Evolutionary conservation across 2,888 invertebrate species (phyloP).

Genomic region (Metacarcinus magister): DNA sequence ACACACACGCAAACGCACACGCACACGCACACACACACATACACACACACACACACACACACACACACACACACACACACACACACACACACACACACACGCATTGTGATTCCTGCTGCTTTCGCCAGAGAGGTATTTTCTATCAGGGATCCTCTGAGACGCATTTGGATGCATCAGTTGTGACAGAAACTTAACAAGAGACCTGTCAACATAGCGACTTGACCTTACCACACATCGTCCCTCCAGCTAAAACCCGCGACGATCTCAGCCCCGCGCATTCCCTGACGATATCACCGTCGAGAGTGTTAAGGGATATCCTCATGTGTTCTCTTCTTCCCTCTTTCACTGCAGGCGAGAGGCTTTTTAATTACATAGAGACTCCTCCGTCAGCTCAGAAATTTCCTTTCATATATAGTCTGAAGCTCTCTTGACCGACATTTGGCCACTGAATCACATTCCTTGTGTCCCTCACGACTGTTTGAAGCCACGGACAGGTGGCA

Average conservation of each 20-base stretch:
- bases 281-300: neutral
- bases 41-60: neutral
- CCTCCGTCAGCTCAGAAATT: neutral
- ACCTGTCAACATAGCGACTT: neutral
- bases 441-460: neutral
- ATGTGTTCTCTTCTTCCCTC: neutral
- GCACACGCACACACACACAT: constrained; percentile 39
- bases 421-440: neutral
- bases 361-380: neutral
- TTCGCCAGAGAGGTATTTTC: neutral
- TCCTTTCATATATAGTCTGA: neutral
- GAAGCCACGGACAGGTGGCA: constrained; percentile 26
- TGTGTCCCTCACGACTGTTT: neutral
- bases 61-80: too few species aligned
- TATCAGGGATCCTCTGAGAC: neutral
- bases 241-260: neutral
- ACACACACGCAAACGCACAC: constrained; percentile 42
- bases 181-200: neutral
- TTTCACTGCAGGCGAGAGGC: neutral
- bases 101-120: neutral
- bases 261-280: neutral
- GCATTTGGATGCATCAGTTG: neutral
- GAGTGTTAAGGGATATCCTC: neutral
- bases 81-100: too few species aligned
- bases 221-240: neutral